A percentile compares a stretch with the other conserved stretches of the same genome.
Conservation (phyloP, 2,888 invertebrate species). For the Ecdyonurus torrentis region DNA sequence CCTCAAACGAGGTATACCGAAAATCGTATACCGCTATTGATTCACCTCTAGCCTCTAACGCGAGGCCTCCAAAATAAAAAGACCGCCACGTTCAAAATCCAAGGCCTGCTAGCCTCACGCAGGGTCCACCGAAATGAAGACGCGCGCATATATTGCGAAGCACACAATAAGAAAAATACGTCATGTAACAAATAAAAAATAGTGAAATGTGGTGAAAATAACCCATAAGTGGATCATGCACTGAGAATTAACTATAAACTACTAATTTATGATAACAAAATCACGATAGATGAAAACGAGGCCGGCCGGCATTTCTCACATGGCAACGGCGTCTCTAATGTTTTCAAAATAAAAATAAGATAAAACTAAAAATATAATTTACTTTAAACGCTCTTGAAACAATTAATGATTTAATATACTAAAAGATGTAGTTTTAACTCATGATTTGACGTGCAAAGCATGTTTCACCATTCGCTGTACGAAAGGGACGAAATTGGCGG, state of each 20-base stretch:
- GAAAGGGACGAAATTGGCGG: neutral
- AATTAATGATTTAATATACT: too few relatives aligned
- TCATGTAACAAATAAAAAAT: too few relatives aligned
- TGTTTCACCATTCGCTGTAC: neutral
- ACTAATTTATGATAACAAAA: too few relatives aligned
- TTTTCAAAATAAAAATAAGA: neutral
- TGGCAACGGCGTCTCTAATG: neutral
- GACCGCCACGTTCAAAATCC: constrained; percentile 20
- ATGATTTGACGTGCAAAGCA: too few relatives aligned
- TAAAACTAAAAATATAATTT: too few relatives aligned
- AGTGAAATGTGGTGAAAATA: too few relatives aligned
- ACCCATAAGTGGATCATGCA: too few relatives aligned
- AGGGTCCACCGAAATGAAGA: constrained; percentile 11
- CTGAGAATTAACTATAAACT: too few relatives aligned
- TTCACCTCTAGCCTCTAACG: constrained; percentile 8
- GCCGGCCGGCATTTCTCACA: neutral
- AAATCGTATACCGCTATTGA: constrained; percentile 9
- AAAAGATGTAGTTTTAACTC: too few relatives aligned
- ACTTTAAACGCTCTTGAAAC: too few relatives aligned
- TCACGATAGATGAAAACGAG: too few relatives aligned
- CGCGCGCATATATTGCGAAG: neutral
- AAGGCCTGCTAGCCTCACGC: constrained; percentile 22
- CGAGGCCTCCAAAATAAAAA: constrained; percentile 14
- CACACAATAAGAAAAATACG: neutral
- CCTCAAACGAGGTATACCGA: constrained; percentile 8